phyloP scores from a whole-genome alignment of 2,888 invertebrate species.

The Pogonocherus hispidulus region DNA sequence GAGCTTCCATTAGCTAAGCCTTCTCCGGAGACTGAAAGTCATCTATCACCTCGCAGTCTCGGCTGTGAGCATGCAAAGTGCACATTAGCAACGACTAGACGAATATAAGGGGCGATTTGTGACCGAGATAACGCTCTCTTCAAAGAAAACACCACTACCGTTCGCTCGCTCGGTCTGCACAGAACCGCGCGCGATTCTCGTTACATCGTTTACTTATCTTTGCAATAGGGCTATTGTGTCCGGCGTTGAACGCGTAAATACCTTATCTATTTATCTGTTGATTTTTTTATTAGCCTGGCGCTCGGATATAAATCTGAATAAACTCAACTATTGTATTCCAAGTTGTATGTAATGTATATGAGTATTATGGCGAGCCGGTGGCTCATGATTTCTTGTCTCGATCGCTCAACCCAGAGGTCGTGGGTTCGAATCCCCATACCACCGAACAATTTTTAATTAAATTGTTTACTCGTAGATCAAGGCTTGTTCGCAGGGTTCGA shows the following conservation, averaged over 20 bases:
- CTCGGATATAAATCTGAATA: background rate
- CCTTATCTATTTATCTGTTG: conserved; percentile 4
- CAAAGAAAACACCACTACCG: conserved; percentile 39
- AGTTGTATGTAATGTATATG: background rate
- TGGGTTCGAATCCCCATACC: no score
- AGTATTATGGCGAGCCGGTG: no score
- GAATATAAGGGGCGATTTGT: conserved; percentile 57
- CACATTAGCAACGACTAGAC: conserved; percentile 61
- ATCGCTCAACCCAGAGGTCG: no score
- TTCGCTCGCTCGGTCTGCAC: background rate
- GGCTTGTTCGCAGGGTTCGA: no score
- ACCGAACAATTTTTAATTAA: no score
- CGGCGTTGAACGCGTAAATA: conserved; percentile 4
- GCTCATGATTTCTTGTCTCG: no score
- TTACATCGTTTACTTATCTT: conserved; percentile 19
- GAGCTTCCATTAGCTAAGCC: conserved; percentile 55
- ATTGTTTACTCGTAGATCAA: no score
- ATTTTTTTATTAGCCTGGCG: background rate
- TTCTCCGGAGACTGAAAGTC: conserved; percentile 54
- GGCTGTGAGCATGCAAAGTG: conserved; percentile 62
- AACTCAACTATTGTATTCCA: no score
- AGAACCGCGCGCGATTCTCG: conserved; percentile 12
- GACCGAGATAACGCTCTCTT: conserved; percentile 45
- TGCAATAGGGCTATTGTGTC: conserved; percentile 7
- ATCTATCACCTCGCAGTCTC: conserved; percentile 54